A percentile compares a stretch with the other conserved stretches of the same genome.
These are phyloP conservation scores for Podarcis lilfordi DNA, from an alignment of 2,797 vertebrate species.

Conservation along the genomic window DNA sequence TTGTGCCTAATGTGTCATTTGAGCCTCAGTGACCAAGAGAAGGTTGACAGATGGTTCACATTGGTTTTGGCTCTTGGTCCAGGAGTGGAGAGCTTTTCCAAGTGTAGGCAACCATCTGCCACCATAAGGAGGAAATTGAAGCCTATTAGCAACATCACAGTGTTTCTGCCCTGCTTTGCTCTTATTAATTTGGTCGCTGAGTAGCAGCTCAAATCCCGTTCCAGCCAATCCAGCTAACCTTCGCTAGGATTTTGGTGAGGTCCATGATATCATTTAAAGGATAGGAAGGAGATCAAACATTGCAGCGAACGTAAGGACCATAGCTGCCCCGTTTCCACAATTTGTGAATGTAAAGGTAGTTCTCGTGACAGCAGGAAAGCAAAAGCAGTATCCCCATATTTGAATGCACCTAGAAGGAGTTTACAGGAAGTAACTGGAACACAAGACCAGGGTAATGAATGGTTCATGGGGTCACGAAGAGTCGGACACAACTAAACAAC, in stretches of 20 bases:
- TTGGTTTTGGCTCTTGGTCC: background rate
- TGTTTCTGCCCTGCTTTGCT: background rate
- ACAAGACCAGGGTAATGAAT: no score
- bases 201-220: background rate
- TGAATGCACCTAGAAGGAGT: no score
- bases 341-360: no score
- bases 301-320: background rate
- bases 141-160: background rate
- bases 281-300: background rate
- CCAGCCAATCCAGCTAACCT: background rate
- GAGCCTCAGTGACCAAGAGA: background rate
- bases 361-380: background rate
- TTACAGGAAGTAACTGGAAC: no score
- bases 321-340: no score
- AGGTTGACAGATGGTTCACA: conserved; percentile 2
- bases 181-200: background rate
- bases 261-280: background rate
- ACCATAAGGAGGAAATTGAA: background rate
- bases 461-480: no score
- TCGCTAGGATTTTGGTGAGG: background rate
- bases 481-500: no score
- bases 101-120: background rate
- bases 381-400: no score
- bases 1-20: background rate
- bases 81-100: background rate